Conservation (phyloP, 1,140 invertebrate genomes). For the Drosophila novamexicana region DNA sequence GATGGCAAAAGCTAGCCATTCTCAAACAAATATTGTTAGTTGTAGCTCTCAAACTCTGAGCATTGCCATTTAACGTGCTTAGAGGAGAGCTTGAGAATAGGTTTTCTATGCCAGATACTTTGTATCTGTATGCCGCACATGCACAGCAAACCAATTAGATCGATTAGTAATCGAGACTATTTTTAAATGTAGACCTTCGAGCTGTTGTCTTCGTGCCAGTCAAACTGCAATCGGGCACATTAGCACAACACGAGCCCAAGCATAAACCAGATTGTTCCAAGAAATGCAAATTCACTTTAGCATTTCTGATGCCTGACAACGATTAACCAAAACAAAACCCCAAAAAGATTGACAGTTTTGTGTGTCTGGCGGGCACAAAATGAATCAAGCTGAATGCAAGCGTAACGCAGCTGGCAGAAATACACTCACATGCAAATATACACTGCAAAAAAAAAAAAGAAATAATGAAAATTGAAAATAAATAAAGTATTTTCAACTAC, state of each 20-base stretch:
- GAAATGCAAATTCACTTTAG: slow-evolving; percentile 54
- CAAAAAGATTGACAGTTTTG: slow-evolving; percentile 59
- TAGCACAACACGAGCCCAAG: slow-evolving; percentile 2
- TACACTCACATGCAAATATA: slow-evolving; percentile 5
- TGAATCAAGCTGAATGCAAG: slow-evolving; percentile 23
- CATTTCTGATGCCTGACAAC: slow-evolving; percentile 45
- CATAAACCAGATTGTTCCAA: slow-evolving; percentile 16
- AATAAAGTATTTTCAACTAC: slow-evolving; percentile 32
- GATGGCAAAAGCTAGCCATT: slow-evolving; percentile 14
- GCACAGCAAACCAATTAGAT: not conserved
- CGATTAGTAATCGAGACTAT: slow-evolving; percentile 23
- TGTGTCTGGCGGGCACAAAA: slow-evolving; percentile 1
- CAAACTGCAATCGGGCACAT: slow-evolving; percentile 44
- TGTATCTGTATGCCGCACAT: too few relatives aligned
- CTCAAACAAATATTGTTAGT: not conserved
- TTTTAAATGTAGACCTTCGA: slow-evolving; percentile 36
- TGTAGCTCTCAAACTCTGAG: not conserved
- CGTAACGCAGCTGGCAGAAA: slow-evolving; percentile 53
- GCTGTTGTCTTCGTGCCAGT: slow-evolving; percentile 30
- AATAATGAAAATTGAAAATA: slow-evolving; percentile 42
- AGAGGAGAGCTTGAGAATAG: not conserved
- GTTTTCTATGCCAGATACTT: not conserved
- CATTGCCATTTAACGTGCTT: not conserved
- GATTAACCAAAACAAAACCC: slow-evolving; percentile 58
- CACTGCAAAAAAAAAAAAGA: slow-evolving; percentile 35